phyloP scores from a whole-genome alignment of 2,797 vertebrate genomes.

The Catostomus latipinnis region DNA sequence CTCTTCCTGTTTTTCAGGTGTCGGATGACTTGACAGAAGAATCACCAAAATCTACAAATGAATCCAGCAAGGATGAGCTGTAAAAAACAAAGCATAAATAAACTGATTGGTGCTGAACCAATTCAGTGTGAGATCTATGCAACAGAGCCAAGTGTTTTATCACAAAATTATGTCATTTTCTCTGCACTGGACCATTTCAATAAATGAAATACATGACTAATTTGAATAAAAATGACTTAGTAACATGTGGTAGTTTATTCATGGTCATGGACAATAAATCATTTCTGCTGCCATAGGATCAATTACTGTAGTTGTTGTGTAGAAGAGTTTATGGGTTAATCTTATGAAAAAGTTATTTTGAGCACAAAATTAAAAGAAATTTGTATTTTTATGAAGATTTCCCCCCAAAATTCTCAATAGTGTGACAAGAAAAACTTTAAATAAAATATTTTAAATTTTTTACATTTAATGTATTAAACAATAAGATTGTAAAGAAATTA shows the following conservation, averaged over 20 bases:
- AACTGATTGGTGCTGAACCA: not conserved
- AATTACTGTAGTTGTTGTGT: not conserved
- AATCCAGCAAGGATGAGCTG: constrained; percentile 76
- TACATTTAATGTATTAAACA: too few relatives aligned
- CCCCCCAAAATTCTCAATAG: too few relatives aligned
- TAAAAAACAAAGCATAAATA: constrained; percentile 63
- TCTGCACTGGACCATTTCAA: constrained; percentile 12
- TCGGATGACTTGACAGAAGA: constrained; percentile 42
- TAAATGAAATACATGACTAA: not conserved
- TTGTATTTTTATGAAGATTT: too few relatives aligned
- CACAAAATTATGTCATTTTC: not conserved
- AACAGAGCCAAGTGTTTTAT: constrained; percentile 43
- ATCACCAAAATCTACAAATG: constrained; percentile 60
- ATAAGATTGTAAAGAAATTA: too few relatives aligned
- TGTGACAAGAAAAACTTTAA: too few relatives aligned
- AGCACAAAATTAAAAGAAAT: too few relatives aligned
- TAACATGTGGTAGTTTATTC: not conserved
- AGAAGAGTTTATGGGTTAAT: not conserved
- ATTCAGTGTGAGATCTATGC: constrained; percentile 45
- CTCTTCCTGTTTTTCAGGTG: constrained; percentile 51
- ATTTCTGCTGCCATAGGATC: not conserved
- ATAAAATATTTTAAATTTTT: too few relatives aligned
- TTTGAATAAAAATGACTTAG: constrained; percentile 21
- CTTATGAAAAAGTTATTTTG: too few relatives aligned
- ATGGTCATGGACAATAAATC: not conserved